Evolutionary conservation across 2,113 vertebrate genomes (phyloP).

Genomic region (Leptobrachium ailaonicum): DNA sequence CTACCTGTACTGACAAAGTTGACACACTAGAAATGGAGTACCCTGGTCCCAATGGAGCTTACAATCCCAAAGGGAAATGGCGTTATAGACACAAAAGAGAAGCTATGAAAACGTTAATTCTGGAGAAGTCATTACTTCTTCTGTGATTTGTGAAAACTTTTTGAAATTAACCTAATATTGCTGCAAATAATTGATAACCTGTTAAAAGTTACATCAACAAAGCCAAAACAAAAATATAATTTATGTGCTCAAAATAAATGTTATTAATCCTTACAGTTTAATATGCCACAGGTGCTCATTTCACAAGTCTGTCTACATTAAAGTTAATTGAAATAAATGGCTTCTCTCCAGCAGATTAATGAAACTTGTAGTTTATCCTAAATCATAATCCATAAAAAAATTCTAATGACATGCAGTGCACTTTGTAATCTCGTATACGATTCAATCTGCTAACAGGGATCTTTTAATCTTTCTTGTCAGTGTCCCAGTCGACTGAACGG

Average conservation of each 20-base stretch:
- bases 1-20: too few relatives aligned
- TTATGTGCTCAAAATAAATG: background rate
- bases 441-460: constrained; percentile 38
- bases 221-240: background rate
- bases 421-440: constrained; percentile 31
- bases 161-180: background rate
- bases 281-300: constrained; percentile 13
- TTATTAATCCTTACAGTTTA: constrained; percentile 22
- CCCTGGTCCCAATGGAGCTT: too few relatives aligned
- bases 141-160: too few relatives aligned
- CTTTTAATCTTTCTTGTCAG: constrained; percentile 43
- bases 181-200: background rate
- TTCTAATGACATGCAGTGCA: constrained; percentile 18
- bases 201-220: too few relatives aligned
- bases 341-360: constrained; percentile 31
- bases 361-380: constrained; percentile 15
- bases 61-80: too few relatives aligned
- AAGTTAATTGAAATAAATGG: constrained; percentile 35
- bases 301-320: constrained; percentile 19
- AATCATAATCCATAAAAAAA: constrained; percentile 14
- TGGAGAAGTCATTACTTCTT: too few relatives aligned
- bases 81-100: too few relatives aligned
- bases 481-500: constrained; percentile 32
- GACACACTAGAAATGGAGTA: too few relatives aligned
- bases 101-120: too few relatives aligned